Base-by-base conservation (phyloP, 2,888 invertebrate genomes). In the Ametastegia equiseti region DNA sequence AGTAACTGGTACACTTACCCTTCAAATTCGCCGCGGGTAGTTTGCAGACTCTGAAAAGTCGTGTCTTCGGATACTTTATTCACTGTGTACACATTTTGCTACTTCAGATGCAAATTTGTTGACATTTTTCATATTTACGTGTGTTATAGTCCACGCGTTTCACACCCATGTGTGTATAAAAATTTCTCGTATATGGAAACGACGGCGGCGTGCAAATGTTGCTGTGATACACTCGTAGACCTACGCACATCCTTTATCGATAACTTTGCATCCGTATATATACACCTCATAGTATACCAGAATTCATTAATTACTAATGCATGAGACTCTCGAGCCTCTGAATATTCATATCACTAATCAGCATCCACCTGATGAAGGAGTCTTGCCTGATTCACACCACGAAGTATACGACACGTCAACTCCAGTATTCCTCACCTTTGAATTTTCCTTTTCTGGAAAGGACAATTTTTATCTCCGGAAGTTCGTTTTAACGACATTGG, bases 291-390 rank as follows among this genome's bases (percentile, higher is more conserved):
- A 80, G 60, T 33, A n/a, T 23, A 33, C 54, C 69, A 19, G 33
- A 36, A 81, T 82, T 85, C 84, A 84, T 86, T 84, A 86, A 88
- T 89, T 85, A 86, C 84, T 84, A 83, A 88, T 88, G 86, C 86
- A 88, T 88, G 85, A 86, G 83, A 83, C 83, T 81, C 81, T 83
- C 79, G 82, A 79, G 83, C 77, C 82, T 86, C 83, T 87, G 87
- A 87, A 87, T 88, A 89, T 89, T 88, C 86, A 86, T 87, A 67
- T 23, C 63, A 69, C 79, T 73, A 80, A 71, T 71, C 71, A 71
- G 45, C 47, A 47, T 47, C n/a, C n/a, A n/a, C n/a, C 23, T 47
- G 71, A 47, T 47, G 30, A 45, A 30, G n/a, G 71, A 71, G 71
- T 45, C 47, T 71, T 47, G 42, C n/a, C 30, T 23, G 13, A 67